A percentile compares a stretch with the other conserved stretches of the same genome.
phyloP scores from a whole-genome alignment of 2,888 invertebrate species.

The Lordiphosa andalusiaca region DNA sequence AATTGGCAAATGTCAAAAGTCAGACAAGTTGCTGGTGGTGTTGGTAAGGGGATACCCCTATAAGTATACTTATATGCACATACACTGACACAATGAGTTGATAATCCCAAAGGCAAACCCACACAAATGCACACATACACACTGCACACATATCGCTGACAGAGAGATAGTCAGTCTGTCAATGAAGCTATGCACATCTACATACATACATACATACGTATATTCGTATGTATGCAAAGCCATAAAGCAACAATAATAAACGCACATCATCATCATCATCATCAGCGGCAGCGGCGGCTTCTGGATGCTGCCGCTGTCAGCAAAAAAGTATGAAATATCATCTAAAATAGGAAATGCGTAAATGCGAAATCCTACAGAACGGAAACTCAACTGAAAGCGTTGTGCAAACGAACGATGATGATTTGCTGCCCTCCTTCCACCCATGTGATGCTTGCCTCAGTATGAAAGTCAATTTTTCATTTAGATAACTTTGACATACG shows the following conservation, averaged over 20 bases:
- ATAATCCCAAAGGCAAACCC: conserved; percentile 67
- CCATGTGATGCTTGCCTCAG: conserved; percentile 15
- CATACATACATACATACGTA: conserved; percentile 20
- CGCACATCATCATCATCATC: conserved; percentile 73
- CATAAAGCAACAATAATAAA: conserved; percentile 74
- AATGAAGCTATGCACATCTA: conserved; percentile 17
- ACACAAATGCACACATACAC: conserved; percentile 4
- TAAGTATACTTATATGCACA: conserved; percentile 35
- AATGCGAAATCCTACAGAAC: conserved; percentile 72
- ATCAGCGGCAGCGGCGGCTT: conserved; percentile 54
- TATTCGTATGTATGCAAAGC: conserved; percentile 59
- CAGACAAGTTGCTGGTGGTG: conserved; percentile 7
- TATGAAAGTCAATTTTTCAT: conserved; percentile 73
- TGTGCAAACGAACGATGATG: conserved; percentile 49
- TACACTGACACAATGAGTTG: conserved; percentile 64
- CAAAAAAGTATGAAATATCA: conserved; percentile 73
- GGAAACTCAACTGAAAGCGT: conserved; percentile 59
- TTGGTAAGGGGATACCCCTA: conserved; percentile 5
- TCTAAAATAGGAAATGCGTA: conserved; percentile 74
- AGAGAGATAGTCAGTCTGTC: conserved; percentile 18
- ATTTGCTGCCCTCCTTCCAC: conserved; percentile 37
- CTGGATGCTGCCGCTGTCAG: conserved; percentile 40
- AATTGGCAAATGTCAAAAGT: conserved; percentile 46
- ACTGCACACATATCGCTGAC: conserved; percentile 8
- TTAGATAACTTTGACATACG: conserved; percentile 75